A percentile compares a stretch with the other conserved stretches of the same genome.
Conservation (phyloP, 2,888 invertebrate genomes). For the Xanthia togata region DNA sequence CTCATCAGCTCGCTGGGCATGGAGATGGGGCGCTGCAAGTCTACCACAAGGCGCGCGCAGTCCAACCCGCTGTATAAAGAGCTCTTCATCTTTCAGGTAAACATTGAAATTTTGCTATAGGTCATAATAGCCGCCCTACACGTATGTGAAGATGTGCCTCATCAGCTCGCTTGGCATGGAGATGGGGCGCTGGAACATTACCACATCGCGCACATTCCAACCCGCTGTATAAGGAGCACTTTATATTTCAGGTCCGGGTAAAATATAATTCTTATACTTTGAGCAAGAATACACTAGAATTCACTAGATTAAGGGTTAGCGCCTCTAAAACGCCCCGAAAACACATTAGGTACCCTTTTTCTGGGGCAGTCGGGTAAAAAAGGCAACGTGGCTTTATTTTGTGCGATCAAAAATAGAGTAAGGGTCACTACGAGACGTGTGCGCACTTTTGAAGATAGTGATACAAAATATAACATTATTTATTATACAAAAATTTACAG, state of each 20-base stretch:
- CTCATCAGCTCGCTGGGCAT: constrained; percentile 97
- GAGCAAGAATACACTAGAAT: not conserved
- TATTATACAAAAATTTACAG: too few relatives aligned
- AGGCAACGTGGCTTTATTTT: not conserved
- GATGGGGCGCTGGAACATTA: constrained; percentile 97
- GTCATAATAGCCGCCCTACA: constrained; percentile 88
- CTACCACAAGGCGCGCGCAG: constrained; percentile 97
- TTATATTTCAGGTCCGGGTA: constrained; percentile 88
- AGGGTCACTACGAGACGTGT: too few relatives aligned
- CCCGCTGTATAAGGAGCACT: constrained; percentile 98
- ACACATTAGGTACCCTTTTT: too few relatives aligned
- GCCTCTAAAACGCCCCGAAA: not conserved
- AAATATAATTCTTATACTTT: not conserved
- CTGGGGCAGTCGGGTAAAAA: not conserved
- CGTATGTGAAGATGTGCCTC: constrained; percentile 97
- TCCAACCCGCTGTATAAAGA: constrained; percentile 99
- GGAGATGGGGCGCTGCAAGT: constrained; percentile 98
- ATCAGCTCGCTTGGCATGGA: constrained; percentile 98
- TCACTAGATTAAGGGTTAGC: not conserved
- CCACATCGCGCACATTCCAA: constrained; percentile 98
- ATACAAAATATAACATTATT: too few relatives aligned
- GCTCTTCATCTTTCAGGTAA: constrained; percentile 92
- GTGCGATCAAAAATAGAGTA: not conserved
- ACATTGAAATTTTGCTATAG: not conserved
- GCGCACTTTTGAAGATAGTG: too few relatives aligned